Conservation (phyloP, 2,797 vertebrate species). For the Eulemur mongoz region DNA sequence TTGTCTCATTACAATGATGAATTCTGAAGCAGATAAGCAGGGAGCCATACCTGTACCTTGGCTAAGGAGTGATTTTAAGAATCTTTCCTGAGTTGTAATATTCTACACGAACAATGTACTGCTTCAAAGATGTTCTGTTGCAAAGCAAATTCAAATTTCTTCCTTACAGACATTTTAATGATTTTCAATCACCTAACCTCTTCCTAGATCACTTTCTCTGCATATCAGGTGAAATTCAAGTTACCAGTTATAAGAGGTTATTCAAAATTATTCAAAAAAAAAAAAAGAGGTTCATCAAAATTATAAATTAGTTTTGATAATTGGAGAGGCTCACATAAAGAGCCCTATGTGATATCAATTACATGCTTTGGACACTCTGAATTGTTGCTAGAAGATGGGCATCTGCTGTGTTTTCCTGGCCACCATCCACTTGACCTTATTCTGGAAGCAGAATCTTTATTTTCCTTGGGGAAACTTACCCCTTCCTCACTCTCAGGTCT, state of each 20-base stretch:
- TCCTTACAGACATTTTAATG: conserved; percentile 46
- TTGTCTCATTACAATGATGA: conserved; percentile 59
- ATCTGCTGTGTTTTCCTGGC: background rate
- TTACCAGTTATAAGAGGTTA: conserved; percentile 9
- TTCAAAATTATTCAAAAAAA: conserved; percentile 56
- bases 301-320: conserved; percentile 64
- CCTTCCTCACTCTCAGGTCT: background rate
- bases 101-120: conserved; percentile 61
- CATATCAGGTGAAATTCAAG: conserved; percentile 59
- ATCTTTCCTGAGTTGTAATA: conserved; percentile 45
- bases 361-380: background rate
- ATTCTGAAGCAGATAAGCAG: conserved; percentile 51
- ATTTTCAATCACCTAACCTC: conserved; percentile 53
- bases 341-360: background rate
- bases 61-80: conserved; percentile 47
- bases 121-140: conserved; percentile 56
- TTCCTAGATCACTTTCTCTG: conserved; percentile 44
- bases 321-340: conserved; percentile 51
- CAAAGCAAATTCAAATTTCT: conserved; percentile 69
- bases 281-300: conserved; percentile 50
- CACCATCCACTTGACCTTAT: background rate
- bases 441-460: background rate
- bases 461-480: background rate
- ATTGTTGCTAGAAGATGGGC: background rate
- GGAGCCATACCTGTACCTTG: background rate